Evolutionary conservation across 2,797 vertebrate genomes (phyloP).

Genomic region (Coregonus ussuriensis): DNA sequence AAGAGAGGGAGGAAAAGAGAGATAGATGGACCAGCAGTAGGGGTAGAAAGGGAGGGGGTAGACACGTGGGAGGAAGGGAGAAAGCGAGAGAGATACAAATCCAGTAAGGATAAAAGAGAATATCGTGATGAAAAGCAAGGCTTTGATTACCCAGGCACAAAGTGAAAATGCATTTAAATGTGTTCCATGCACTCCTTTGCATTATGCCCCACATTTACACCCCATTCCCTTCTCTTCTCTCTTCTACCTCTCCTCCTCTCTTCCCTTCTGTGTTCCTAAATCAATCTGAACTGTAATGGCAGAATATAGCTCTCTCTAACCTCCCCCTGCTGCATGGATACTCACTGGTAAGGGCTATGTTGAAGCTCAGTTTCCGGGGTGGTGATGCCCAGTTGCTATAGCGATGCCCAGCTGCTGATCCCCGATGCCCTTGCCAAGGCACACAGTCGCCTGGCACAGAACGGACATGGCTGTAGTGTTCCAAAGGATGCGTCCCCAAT

Average conservation of each 20-base stretch:
- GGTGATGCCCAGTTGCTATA: constrained; percentile 11
- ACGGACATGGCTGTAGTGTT: constrained; percentile 17
- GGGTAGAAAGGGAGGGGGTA: background rate
- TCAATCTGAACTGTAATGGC: background rate
- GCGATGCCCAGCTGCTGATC: constrained; percentile 18
- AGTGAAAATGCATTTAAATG: background rate
- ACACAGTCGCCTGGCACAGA: constrained; percentile 31
- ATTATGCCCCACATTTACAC: background rate
- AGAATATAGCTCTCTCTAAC: background rate
- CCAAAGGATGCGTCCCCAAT: constrained; percentile 24
- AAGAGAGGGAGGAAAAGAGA: constrained; percentile 16
- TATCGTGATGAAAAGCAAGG: background rate
- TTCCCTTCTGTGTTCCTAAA: background rate
- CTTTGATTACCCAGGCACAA: background rate
- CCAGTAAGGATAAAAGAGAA: constrained; percentile 12
- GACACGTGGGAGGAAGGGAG: too few species aligned
- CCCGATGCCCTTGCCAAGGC: constrained; percentile 20
- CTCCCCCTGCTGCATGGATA: constrained; percentile 1
- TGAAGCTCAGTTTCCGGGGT: background rate
- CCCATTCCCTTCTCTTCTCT: constrained; percentile 5
- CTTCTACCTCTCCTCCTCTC: background rate
- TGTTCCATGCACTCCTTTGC: constrained; percentile 1
- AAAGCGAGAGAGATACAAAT: background rate
- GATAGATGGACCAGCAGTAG: background rate
- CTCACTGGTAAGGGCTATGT: background rate